Base-by-base conservation (phyloP, 2,888 invertebrate genomes). In the Drosophila koepferae region DNA sequence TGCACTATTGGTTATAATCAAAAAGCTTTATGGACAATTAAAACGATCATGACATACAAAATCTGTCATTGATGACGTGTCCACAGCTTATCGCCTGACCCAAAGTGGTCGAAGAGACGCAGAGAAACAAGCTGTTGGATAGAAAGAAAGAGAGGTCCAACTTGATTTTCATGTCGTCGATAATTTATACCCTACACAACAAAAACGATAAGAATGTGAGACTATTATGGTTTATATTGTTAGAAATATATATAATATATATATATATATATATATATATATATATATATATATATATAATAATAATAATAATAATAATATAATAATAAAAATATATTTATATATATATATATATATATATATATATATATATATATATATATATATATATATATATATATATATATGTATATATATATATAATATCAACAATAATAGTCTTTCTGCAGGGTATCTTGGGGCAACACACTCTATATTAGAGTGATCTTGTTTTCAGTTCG, bases 21-120 rank as follows among this genome's bases (percentile, higher is more conserved):
- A 70, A 43, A 23, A 18, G 20, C 38, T 63, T 54, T 74, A 66
- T 72, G 49, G 53, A 10, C 59, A 73, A 82, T 86, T 81, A 71
- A 80, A 86, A 72, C 65, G 84, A 80, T 84, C 84, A 88, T 84
- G 89, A 88, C 84, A 88, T 65, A 82, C 81, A 77, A 77, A 82
- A 75, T 78, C 68, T 63, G 85, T 74, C 55, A 41, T 31, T 70
- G 63, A 62, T 77, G 79, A 77, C 81, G 80, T 69, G 68, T 53
- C 56, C 31, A 63, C 28, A 46, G 67, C 61, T 80, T 81, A 89
- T 86, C 76, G 72, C 51, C 59, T 14, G 12, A n/a, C 58, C 31
- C 53, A 36, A 38, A 28, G 38, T 28, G 28, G 53, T 14, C 20
- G n/a, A 18, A 31, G 54, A 56, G 23, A 34, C 7, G 8, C 16